Base-by-base conservation (phyloP, 1,140 invertebrate species). In the Lordiphosa mommai region DNA sequence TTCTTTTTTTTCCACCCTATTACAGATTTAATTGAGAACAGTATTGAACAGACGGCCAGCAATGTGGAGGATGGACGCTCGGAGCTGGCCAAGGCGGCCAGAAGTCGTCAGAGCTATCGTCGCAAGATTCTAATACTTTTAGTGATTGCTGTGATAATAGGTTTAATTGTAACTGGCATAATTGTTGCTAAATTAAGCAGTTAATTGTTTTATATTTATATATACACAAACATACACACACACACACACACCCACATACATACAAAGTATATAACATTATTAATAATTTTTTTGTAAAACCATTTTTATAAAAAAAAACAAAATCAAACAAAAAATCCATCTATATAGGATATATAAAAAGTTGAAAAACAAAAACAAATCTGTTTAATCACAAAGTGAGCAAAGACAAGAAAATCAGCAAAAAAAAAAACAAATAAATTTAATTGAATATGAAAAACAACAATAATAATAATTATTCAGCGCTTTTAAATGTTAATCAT, bases 11-110 rank as follows among this genome's bases (percentile, higher is more conserved):
- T 56, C 52, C 7, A 43, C 20, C 6, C 20, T 23, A n/a, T 23
- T n/a, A 12, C 89, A 97, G 96, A 97, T 88, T 94, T 93, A 43
- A 97, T 98, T 79, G 97, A 98, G 89, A 94, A 93, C 69, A 94
- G 94, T 90, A 94, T 98, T 77, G 96, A 97, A 84, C 91, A 92
- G 53, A 93, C 95, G 5, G 92, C 93, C 41, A 92, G 92, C 4
- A 92, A 94, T 64, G 95, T 98, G 8, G 94, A 96, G 88, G 89
- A 93, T 36, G 96, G 95, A 2, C 91, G 92, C 4, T 91, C 93
- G 67, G 92, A 97, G 76, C 89, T 98, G 16, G 89, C 92, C 37
- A 95, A 95, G 89, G 96, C 96, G 20, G 91, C 93, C 57, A 90
- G 92, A 71, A 94, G 96, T 90, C 94, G 95, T 88, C 92, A 91